Base-by-base conservation (phyloP, 1,140 invertebrate species). In the Microplitis demolitor region DNA sequence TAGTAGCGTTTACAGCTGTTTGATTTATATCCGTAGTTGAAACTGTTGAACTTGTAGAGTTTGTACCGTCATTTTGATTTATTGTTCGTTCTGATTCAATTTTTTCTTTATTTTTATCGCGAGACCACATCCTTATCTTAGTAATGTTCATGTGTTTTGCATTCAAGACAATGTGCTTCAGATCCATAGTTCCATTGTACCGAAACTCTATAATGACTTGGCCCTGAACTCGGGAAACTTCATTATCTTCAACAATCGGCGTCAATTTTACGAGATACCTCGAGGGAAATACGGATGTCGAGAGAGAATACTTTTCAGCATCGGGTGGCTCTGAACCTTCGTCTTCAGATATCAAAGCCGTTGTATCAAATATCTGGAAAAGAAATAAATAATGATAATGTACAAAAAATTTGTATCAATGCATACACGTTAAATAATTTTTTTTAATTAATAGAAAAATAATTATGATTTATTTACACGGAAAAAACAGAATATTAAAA, bases 191-290 rank as follows among this genome's bases (percentile, higher is more conserved):
- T 31, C 66, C 75, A 54, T 80, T 77, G 11, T 82, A 69, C 5
- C 24, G 70, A 60, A 83, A 83, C 39, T 83, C 67, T 33, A 83
- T 74, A 33, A 76, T 24, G 1, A 82, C 75, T 51, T 56, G 78
- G 33, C 82, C 82, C 6, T 73, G 76, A 3, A 82, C 13, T 67
- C 35, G 74, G 0, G 73, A 71, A 13, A 77, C 62, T n/a, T 34
- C 39, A 14, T 79, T 70, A 16, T 71, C 62, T n/a, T 77, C 72
- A 35, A 77, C 60, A n/a, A 77, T 71, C 8, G 80, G 78, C 35
- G 54, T 76, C 54, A 83, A 73, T 37, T 79, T 75, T 11, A 85
- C 70, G 0, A 56, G 51, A 74, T 85, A 85, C n/a, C 73, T 76
- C 24, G 61, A 56, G 5, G 84, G 82, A 61, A 71, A 69, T 45